A percentile compares a stretch with the other conserved stretches of the same genome.
Conservation (phyloP, 2,797 vertebrate genomes). For the Lates japonicus region DNA sequence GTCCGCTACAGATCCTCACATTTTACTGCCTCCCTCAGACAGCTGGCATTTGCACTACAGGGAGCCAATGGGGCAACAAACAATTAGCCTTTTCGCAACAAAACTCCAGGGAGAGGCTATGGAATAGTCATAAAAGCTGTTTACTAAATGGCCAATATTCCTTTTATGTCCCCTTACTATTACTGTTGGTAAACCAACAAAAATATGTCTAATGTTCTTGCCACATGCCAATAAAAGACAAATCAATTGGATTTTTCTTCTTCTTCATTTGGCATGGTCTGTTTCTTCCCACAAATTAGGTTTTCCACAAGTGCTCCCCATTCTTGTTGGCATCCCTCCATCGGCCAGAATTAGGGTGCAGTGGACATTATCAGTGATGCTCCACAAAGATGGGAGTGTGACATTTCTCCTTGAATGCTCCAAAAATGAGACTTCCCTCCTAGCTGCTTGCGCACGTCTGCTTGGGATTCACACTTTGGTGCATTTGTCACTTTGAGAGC, state of each 20-base stretch:
- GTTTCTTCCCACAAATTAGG: conserved; percentile 28
- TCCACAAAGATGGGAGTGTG: conserved; percentile 73
- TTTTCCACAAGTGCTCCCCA: conserved; percentile 36
- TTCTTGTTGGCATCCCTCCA: conserved; percentile 53
- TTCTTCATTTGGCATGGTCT: conserved; percentile 9
- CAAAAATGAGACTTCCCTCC: conserved; percentile 71
- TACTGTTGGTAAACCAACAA: not conserved
- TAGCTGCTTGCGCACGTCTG: conserved; percentile 57
- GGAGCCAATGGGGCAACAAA: conserved; percentile 69
- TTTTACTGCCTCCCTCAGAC: conserved; percentile 74
- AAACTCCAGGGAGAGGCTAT: conserved; percentile 59
- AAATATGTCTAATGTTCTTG: conserved; percentile 16
- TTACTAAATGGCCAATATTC: conserved; percentile 45
- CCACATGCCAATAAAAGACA: not conserved
- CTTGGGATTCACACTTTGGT: conserved; percentile 81
- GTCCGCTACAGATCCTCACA: conserved; percentile 57
- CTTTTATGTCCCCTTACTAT: conserved; percentile 34
- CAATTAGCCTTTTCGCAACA: conserved; percentile 79
- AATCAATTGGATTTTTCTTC: conserved; percentile 11
- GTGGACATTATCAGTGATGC: conserved; percentile 68
- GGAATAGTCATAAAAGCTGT: conserved; percentile 57
- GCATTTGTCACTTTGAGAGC: conserved; percentile 83
- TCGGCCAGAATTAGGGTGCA: conserved; percentile 50
- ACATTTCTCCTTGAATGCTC: conserved; percentile 74
- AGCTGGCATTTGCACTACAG: conserved; percentile 73